Percentiles rank a stretch among this genome's conserved stretches.
Evolutionary conservation across 2,888 invertebrate species (phyloP).

Genomic region (Zhuqinia jingwanae): DNA sequence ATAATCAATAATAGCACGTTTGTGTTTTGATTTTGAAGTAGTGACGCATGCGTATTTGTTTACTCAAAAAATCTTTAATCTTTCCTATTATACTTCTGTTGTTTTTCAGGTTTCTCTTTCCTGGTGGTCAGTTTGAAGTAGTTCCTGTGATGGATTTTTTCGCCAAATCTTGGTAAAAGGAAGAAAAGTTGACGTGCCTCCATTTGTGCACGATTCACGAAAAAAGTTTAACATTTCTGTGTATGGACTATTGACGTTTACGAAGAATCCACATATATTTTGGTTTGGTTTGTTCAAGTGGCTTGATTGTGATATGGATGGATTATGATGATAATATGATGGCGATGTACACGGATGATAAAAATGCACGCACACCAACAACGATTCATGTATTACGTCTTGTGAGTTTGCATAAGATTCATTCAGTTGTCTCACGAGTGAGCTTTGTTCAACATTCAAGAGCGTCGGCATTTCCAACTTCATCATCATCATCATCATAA

Average conservation of each 20-base stretch:
- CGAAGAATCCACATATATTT: neutral
- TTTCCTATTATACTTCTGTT: neutral
- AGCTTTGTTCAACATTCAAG: constrained; percentile 54
- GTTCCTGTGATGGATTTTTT: neutral
- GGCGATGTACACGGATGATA: too few species aligned
- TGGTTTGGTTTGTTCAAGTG: neutral
- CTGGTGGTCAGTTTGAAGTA: neutral
- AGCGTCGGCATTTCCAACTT: neutral
- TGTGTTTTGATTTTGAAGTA: too few species aligned
- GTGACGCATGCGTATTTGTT: too few species aligned
- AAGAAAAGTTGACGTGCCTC: neutral
- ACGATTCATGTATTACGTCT: constrained; percentile 10
- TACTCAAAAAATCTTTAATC: too few species aligned
- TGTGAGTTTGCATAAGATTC: neutral
- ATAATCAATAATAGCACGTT: too few species aligned
- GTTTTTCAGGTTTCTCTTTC: constrained; percentile 15
- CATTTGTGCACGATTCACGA: neutral
- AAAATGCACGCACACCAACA: neutral
- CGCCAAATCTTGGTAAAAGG: too few species aligned
- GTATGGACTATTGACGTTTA: neutral
- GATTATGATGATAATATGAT: neutral
- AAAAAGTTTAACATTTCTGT: neutral
- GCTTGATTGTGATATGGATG: neutral
- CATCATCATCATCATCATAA: constrained; percentile 21
- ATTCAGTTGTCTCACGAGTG: constrained; percentile 48